Conservation (phyloP, 92 coral and sea anemone species). For the Epizoanthus scotinus region DNA sequence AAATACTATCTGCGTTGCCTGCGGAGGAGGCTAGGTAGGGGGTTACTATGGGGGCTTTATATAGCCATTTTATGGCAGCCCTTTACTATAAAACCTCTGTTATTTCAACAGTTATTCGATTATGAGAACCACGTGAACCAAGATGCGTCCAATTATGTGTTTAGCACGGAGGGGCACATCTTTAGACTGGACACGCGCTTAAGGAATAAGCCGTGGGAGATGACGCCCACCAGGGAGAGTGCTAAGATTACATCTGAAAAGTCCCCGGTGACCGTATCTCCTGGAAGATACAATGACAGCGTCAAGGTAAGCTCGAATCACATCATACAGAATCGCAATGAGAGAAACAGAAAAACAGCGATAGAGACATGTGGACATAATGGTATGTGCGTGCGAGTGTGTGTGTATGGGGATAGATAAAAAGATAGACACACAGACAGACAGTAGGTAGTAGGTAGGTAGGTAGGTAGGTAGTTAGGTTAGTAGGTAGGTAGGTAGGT, state of each 20-base stretch:
- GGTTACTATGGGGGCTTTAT: too few relatives aligned
- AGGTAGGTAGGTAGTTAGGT: too few relatives aligned
- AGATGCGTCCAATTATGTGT: conserved; percentile 93
- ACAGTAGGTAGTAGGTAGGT: too few relatives aligned
- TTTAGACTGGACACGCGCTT: conserved; percentile 75
- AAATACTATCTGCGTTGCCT: too few relatives aligned
- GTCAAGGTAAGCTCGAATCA: conserved; percentile 69
- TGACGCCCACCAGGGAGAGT: conserved; percentile 40
- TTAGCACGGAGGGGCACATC: conserved; percentile 95
- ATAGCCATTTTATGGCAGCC: too few relatives aligned
- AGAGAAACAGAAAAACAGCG: too few relatives aligned
- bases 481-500: too few relatives aligned
- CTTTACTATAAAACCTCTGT: background rate
- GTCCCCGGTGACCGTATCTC: conserved; percentile 39
- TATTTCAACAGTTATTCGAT: conserved; percentile 73
- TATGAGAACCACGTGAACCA: conserved; percentile 89
- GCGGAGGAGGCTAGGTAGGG: too few relatives aligned
- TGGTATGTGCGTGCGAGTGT: background rate
- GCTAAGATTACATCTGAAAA: conserved; percentile 8
- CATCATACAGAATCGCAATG: too few relatives aligned
- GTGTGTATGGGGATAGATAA: background rate
- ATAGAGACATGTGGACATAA: too few relatives aligned
- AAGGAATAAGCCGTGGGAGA: conserved; percentile 66
- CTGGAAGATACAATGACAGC: conserved; percentile 71
- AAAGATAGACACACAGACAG: too few relatives aligned